phyloP scores from a whole-genome alignment of 2,113 vertebrate genomes.

The Megalops atlanticus region DNA sequence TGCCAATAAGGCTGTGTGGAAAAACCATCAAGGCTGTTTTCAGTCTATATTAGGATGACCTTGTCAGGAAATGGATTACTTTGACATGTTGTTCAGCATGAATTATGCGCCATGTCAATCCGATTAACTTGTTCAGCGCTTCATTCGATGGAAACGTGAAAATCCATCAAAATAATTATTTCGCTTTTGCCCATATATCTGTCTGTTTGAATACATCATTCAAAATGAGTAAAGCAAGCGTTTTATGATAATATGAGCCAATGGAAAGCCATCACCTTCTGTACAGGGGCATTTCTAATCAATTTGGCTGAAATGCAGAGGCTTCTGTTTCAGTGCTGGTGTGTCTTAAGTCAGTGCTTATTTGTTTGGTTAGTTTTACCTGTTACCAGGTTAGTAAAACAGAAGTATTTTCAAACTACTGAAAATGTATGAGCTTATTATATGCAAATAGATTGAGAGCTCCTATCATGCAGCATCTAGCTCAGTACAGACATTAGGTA shows the following conservation, averaged over 20 bases:
- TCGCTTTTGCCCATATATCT: not conserved
- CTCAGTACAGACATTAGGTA: not conserved
- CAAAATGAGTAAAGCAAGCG: not conserved
- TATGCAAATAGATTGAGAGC: no score
- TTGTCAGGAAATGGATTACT: not conserved
- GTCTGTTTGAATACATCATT: not conserved
- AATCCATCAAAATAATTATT: not conserved
- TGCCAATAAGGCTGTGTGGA: not conserved
- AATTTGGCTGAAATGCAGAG: no score
- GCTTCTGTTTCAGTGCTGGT: no score
- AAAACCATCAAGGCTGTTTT: not conserved
- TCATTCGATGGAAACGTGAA: not conserved
- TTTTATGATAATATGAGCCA: not conserved
- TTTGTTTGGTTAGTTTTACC: no score
- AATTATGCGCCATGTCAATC: not conserved
- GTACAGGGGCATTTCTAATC: no score
- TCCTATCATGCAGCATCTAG: not conserved
- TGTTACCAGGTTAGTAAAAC: no score
- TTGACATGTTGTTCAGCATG: not conserved
- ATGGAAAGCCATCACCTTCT: no score
- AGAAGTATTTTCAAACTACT: no score
- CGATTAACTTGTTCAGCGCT: not conserved
- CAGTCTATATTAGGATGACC: not conserved
- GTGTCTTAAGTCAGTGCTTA: no score
- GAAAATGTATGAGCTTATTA: no score